Evolutionary conservation across 2,113 vertebrate species (phyloP).

Genomic region (Syrmaticus mikado): DNA sequence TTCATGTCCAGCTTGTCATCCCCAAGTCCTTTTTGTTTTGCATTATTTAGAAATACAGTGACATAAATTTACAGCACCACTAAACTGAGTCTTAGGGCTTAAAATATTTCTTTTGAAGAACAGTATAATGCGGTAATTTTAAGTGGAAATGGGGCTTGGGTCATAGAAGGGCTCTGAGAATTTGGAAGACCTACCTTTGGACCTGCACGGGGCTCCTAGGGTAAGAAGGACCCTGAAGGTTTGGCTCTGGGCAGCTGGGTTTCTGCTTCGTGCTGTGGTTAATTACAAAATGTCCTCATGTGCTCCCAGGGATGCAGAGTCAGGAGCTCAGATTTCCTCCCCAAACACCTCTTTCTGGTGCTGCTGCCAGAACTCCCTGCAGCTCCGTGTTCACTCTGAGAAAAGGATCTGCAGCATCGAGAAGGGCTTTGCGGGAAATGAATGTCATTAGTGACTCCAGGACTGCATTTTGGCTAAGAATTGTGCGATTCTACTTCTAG

Average conservation of each 20-base stretch:
- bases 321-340: neutral
- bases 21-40: neutral
- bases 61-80: conserved; percentile 13
- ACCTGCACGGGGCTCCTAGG: neutral
- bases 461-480: neutral
- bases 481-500: neutral
- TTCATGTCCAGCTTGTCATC: no score
- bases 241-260: neutral
- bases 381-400: neutral
- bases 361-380: neutral
- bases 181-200: neutral
- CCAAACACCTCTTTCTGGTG: neutral
- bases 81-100: neutral
- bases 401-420: neutral
- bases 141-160: neutral
- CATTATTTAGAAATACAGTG: neutral
- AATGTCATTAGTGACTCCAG: neutral
- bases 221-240: neutral
- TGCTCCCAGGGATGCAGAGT: neutral
- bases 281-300: neutral
- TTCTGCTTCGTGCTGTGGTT: neutral
- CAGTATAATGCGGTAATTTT: conserved; percentile 14
- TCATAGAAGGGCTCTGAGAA: conserved; percentile 4
- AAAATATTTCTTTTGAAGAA: conserved; percentile 44
- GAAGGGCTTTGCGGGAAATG: neutral